Conservation (phyloP, 1,140 invertebrate species). For the Physella acuta region DNA sequence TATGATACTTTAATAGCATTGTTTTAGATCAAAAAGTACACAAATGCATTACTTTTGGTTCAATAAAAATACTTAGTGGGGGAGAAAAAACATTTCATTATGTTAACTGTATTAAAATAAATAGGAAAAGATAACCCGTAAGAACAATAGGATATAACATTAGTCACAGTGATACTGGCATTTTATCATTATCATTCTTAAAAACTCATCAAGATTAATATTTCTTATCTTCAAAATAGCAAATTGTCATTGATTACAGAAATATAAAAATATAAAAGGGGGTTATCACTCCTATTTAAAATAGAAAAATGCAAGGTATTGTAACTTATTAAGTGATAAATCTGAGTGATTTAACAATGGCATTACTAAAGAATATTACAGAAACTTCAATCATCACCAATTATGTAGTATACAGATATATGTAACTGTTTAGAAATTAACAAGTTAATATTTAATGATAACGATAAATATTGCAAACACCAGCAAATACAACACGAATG, state of each 20-base stretch:
- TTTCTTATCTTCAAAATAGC: too few species aligned
- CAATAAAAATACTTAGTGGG: too few species aligned
- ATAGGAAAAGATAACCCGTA: background rate
- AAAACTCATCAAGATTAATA: too few species aligned
- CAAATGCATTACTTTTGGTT: background rate
- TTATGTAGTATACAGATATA: background rate
- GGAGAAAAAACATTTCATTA: too few species aligned
- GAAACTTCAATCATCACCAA: background rate
- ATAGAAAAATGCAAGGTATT: too few species aligned
- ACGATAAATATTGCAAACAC: conserved; percentile 15
- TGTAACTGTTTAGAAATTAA: too few species aligned
- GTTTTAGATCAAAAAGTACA: background rate
- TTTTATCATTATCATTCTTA: background rate
- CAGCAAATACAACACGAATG: conserved; percentile 12
- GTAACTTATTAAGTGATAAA: too few species aligned
- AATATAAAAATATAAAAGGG: background rate
- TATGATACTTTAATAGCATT: too few species aligned
- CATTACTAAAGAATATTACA: background rate
- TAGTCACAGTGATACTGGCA: background rate
- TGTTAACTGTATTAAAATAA: too few species aligned
- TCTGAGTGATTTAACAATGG: conserved; percentile 15
- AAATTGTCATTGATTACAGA: too few species aligned
- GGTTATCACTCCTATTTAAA: too few species aligned
- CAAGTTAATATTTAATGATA: background rate
- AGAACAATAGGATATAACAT: background rate